A percentile compares a stretch with the other conserved stretches of the same genome.
Conservation (phyloP, 2,888 invertebrate genomes). For the Standfussiana lucernea region DNA sequence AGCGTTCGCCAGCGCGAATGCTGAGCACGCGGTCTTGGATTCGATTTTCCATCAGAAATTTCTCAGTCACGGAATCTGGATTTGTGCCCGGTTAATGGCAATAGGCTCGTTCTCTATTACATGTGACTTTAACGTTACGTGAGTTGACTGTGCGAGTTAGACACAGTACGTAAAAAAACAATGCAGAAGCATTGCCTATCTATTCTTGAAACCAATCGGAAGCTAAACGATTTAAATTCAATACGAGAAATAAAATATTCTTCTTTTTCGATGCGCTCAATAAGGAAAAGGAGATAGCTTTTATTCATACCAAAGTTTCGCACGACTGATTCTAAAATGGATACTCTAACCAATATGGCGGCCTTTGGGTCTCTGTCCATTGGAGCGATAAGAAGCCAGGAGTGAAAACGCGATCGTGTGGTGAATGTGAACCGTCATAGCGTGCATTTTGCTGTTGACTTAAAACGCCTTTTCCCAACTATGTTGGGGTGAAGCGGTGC, state of each 20-base stretch:
- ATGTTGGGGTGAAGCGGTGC: too few species aligned
- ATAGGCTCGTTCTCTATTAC: too few species aligned
- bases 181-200: too few species aligned
- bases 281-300: slow-evolving; percentile 29
- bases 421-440: slow-evolving; percentile 18
- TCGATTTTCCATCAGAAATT: too few species aligned
- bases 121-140: too few species aligned
- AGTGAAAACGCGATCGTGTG: background rate
- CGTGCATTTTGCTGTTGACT: background rate
- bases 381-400: background rate
- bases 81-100: too few species aligned
- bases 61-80: too few species aligned
- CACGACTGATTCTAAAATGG: slow-evolving; percentile 45
- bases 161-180: too few species aligned
- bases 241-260: slow-evolving; percentile 7
- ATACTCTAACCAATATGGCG: slow-evolving; percentile 34
- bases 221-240: background rate
- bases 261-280: slow-evolving; percentile 1
- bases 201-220: background rate
- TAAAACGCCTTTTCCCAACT: background rate
- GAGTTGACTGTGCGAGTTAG: too few species aligned
- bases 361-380: background rate
- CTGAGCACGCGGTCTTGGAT: too few species aligned
- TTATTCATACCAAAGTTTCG: slow-evolving; percentile 23
- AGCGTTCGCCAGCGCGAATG: too few species aligned